Evolutionary conservation across 2,113 vertebrate genomes (phyloP), one percentile per base, ranked within the genome.

Genomic region (Myodes glareolus): DNA sequence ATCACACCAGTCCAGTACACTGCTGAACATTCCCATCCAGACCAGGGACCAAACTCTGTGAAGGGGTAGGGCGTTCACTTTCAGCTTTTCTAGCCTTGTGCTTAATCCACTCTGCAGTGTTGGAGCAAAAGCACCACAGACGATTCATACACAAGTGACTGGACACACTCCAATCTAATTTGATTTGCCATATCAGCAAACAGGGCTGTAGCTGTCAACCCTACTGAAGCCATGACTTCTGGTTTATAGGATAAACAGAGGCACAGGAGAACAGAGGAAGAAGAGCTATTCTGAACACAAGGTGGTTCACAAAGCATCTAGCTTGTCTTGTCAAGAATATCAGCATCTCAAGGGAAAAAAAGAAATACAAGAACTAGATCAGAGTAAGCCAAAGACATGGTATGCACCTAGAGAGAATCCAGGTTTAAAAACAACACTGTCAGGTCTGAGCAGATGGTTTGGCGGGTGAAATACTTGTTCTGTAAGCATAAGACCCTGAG

Each of bases 131-230:
- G 14, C 19, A 47, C 70, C 63, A 75, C 1, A 65, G 72, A 81
- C 31, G 19, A 68, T 1, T 33, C 68, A 21, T 6, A 58, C n/a
- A 27, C 14, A 50, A 87, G 86, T 1, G 33, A 70, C 5, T 12
- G 25, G 77, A 8, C 0, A 0, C 31, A 31, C 82, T 90, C 68
- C 52, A 67, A 90, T 52, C 89, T 67, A 97, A 90, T 52, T 91
- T 91, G 86, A 87, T 77, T 78, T 93, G 73, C 55, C 92, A 73
- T 68, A 75, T 29, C 58, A 78, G 68, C 42, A 92, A 85, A 45
- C 50, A 33, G 29, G 73, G 42, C 47, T 42, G 0, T 8, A n/a
- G 63, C 11, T 84, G 68, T 70, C 84, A 84, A 16, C 16, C 14
- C 45, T 80, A 63, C 31, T 78, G 31, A 42, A 52, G 33, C 77